Conservation (phyloP, 2,113 vertebrate genomes). For the Notechis scutatus region DNA sequence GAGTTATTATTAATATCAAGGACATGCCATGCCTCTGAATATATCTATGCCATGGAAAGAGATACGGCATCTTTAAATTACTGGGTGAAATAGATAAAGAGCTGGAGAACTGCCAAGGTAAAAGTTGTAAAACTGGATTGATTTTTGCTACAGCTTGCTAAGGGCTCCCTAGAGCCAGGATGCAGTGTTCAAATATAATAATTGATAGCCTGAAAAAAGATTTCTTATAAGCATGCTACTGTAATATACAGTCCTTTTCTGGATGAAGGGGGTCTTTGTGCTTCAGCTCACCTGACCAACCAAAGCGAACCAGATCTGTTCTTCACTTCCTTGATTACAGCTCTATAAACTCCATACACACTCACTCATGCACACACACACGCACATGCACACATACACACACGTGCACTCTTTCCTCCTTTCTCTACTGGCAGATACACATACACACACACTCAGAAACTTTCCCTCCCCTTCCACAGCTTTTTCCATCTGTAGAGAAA, state of each 20-base stretch:
- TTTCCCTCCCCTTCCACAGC: neutral
- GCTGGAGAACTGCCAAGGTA: constrained; percentile 68
- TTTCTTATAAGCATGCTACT: constrained; percentile 64
- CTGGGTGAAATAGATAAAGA: constrained; percentile 59
- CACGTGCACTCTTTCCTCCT: neutral
- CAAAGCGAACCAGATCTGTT: constrained; percentile 66
- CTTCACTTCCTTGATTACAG: constrained; percentile 70
- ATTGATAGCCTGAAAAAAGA: constrained; percentile 74
- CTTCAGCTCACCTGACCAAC: constrained; percentile 47
- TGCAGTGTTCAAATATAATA: constrained; percentile 72
- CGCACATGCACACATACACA: neutral
- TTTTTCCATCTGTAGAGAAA: constrained; percentile 70
- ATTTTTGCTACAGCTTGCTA: constrained; percentile 75
- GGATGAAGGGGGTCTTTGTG: constrained; percentile 67
- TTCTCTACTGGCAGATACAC: neutral
- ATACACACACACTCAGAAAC: constrained; percentile 20
- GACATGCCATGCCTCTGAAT: constrained; percentile 47
- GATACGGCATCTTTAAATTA: constrained; percentile 66
- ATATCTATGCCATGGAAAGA: constrained; percentile 55
- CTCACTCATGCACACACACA: constrained; percentile 24
- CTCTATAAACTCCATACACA: constrained; percentile 54
- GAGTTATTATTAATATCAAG: constrained; percentile 53
- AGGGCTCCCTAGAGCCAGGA: constrained; percentile 72
- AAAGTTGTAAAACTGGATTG: constrained; percentile 79
- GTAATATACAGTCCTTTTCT: constrained; percentile 39